Evolutionary conservation across 2,888 invertebrate species (phyloP).

Genomic region (Drosophila setosimentum): DNA sequence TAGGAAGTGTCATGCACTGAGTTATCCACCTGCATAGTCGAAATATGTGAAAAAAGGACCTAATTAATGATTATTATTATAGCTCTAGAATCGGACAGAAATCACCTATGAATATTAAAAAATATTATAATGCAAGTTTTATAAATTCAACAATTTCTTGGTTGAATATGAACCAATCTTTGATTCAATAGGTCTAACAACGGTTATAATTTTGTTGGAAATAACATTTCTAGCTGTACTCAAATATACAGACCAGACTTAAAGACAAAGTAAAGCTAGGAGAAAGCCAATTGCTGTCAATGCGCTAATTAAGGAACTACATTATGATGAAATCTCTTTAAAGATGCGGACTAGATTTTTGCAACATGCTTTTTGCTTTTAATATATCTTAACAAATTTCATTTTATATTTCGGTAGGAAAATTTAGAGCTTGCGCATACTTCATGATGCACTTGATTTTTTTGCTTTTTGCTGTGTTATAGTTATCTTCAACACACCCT

Average conservation of each 20-base stretch:
- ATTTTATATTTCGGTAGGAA: slow-evolving; percentile 17
- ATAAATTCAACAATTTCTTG: background rate
- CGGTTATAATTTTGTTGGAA: background rate
- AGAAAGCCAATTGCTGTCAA: background rate
- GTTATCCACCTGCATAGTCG: background rate
- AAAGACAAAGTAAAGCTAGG: background rate
- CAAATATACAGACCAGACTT: background rate
- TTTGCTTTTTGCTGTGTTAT: slow-evolving; percentile 38
- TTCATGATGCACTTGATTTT: slow-evolving; percentile 7
- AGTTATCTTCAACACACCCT: slow-evolving; percentile 68
- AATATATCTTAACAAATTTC: background rate
- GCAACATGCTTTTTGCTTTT: background rate
- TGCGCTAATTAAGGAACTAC: background rate
- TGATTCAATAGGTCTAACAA: background rate
- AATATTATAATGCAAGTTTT: background rate
- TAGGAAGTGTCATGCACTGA: background rate
- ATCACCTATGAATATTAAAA: background rate
- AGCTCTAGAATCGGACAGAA: background rate
- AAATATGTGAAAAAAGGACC: background rate
- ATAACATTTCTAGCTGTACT: background rate
- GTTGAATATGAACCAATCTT: background rate
- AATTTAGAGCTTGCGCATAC: slow-evolving; percentile 25
- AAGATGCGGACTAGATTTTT: background rate
- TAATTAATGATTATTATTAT: background rate
- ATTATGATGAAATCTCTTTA: background rate